Evolutionary conservation across 2,888 invertebrate species (phyloP), one percentile per base, ranked within the genome.

Genomic region (Suillia variegata): DNA sequence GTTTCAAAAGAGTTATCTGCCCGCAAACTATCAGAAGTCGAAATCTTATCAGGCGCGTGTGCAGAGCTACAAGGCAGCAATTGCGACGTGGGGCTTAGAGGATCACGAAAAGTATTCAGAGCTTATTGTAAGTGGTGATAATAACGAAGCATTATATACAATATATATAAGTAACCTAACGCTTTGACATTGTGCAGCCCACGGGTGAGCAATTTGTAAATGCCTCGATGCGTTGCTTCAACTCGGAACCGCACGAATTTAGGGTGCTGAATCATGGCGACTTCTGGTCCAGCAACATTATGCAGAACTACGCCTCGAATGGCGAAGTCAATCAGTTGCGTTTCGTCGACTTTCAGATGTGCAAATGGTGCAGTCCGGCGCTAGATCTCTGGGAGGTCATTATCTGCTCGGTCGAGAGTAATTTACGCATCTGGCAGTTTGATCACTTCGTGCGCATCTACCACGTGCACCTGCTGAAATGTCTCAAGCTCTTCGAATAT

Each of bases 181-280:
- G n/a, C n/a, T n/a, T n/a, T n/a, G n/a, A n/a, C n/a, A 34, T 12
- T 54, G 12, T 15, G n/a, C 12, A 77, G 77, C 77, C 77, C 4
- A 75, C 74, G 33, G 74, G 76, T 10, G 76, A 79, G 56, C 77
- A 80, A 52, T 79, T 77, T 69, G 75, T 79, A 8, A 74, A 76
- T 34, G 68, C 75, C 10, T 68, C 70, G 0, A 73, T 74, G 38
- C 67, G 69, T 26, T 79, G 78, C 47, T 72, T 70, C 31, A 69
- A 68, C 54, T 66, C 56, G 2, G 70, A 78, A 56, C 66, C 70
- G 1, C 63, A 65, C 8, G 79, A 77, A 49, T 77, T 80, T 17
- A 74, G 73, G 53, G 81, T 80, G 1, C 67, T 81, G 2, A 80
- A 80, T 67, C 81, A 81, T 66, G 81, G 81, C 1, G 80, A 80